Conservation (phyloP, 2,113 vertebrate species). For the Pipa parva region DNA sequence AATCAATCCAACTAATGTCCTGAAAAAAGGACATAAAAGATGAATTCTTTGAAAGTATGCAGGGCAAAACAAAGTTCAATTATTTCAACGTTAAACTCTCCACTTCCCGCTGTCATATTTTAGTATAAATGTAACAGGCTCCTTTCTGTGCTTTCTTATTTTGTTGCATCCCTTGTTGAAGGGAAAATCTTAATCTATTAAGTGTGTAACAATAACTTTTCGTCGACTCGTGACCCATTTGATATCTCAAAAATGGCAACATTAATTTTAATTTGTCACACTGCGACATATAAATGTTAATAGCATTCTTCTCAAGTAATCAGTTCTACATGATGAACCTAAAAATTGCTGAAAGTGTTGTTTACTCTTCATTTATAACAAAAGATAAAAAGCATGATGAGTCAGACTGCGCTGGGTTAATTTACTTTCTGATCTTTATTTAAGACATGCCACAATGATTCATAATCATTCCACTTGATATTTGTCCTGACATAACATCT, state of each 20-base stretch:
- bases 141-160: neutral
- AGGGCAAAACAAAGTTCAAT: neutral
- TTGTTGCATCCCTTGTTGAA: conserved; percentile 21
- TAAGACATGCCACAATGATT: conserved; percentile 67
- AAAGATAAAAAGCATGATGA: conserved; percentile 53
- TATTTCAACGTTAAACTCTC: neutral
- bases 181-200: conserved; percentile 52
- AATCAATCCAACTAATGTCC: too few relatives aligned
- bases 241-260: conserved; percentile 65
- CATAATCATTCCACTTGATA: conserved; percentile 59
- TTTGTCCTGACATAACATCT: conserved; percentile 63
- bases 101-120: neutral
- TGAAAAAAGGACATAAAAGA: neutral
- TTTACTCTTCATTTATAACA: conserved; percentile 72
- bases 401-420: conserved; percentile 61
- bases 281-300: conserved; percentile 69
- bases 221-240: conserved; percentile 66
- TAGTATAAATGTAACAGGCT: neutral
- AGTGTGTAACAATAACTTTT: conserved; percentile 55
- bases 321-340: conserved; percentile 75
- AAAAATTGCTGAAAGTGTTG: conserved; percentile 74
- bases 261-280: conserved; percentile 75
- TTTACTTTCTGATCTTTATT: conserved; percentile 65
- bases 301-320: conserved; percentile 70
- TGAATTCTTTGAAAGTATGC: neutral